Percentiles rank a stretch among this genome's conserved stretches.
Conservation (phyloP, 2,888 invertebrate genomes). For the Silvanus unidentatus region DNA sequence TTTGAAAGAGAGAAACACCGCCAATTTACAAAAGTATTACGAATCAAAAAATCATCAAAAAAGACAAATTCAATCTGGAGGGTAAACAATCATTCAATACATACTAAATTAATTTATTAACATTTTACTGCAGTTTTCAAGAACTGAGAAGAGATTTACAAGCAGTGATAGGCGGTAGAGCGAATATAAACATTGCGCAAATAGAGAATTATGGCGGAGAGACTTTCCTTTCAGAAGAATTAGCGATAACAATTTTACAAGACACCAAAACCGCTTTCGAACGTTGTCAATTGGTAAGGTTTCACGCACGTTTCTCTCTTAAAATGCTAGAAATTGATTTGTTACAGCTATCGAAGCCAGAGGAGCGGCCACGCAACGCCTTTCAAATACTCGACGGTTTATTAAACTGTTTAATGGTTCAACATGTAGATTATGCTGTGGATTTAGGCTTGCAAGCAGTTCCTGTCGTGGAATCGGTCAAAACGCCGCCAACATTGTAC, state of each 20-base stretch:
- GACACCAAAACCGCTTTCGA: conserved; percentile 87
- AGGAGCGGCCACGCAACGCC: conserved; percentile 73
- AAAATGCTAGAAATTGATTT: no score
- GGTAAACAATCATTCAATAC: conserved; percentile 48
- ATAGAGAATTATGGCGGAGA: conserved; percentile 96
- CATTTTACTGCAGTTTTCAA: conserved; percentile 62
- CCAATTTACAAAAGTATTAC: conserved; percentile 79
- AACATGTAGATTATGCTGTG: conserved; percentile 95
- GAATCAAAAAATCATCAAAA: conserved; percentile 91
- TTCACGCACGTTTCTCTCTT: not conserved
- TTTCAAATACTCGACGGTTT: conserved; percentile 77
- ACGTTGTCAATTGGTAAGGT: conserved; percentile 71
- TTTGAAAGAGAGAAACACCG: conserved; percentile 70
- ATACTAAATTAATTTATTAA: not conserved
- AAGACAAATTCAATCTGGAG: conserved; percentile 82
- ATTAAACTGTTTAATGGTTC: conserved; percentile 75
- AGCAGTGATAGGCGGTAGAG: conserved; percentile 83
- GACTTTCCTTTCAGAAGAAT: conserved; percentile 91
- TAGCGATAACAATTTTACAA: conserved; percentile 85
- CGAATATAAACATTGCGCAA: conserved; percentile 89
- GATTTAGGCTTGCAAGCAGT: conserved; percentile 87
- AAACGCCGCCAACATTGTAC: conserved; percentile 76
- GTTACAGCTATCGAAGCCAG: conserved; percentile 69
- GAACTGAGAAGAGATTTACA: conserved; percentile 90
- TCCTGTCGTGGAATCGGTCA: conserved; percentile 78